phyloP scores from a whole-genome alignment of 2,113 vertebrate genomes.

The Podocnemis expansa region DNA sequence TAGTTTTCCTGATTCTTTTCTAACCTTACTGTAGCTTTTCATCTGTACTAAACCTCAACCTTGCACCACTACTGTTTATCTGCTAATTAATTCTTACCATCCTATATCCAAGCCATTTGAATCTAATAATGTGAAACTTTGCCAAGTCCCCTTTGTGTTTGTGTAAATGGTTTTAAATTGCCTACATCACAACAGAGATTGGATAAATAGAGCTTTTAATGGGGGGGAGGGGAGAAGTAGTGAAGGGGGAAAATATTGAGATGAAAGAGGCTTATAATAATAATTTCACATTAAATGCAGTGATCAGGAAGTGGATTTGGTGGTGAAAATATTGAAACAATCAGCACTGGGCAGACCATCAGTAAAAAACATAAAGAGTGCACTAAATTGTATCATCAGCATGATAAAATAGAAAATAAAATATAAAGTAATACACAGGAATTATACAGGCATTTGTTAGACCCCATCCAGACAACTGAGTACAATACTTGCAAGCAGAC shows the following conservation, averaged over 20 bases:
- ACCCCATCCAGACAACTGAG: not conserved
- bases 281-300: not conserved
- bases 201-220: not conserved
- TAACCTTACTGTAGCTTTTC: not conserved
- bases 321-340: not conserved
- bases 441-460: not conserved
- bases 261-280: not conserved
- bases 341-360: not conserved
- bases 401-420: not conserved
- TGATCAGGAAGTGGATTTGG: not conserved
- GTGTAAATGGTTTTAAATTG: conserved; percentile 17
- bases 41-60: not conserved
- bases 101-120: not conserved
- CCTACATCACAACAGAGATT: not conserved
- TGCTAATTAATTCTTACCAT: not conserved
- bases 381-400: not conserved
- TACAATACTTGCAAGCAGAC: not conserved
- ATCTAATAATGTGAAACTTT: not conserved
- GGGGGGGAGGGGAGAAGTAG: not conserved
- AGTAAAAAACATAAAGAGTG: not conserved
- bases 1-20: not conserved
- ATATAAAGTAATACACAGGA: not conserved
- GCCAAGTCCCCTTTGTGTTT: not conserved
- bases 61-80: not conserved
- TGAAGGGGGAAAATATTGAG: not conserved